Base-by-base conservation (phyloP, 92 coral and sea anemone species). In the Umimayanthus kanabou region DNA sequence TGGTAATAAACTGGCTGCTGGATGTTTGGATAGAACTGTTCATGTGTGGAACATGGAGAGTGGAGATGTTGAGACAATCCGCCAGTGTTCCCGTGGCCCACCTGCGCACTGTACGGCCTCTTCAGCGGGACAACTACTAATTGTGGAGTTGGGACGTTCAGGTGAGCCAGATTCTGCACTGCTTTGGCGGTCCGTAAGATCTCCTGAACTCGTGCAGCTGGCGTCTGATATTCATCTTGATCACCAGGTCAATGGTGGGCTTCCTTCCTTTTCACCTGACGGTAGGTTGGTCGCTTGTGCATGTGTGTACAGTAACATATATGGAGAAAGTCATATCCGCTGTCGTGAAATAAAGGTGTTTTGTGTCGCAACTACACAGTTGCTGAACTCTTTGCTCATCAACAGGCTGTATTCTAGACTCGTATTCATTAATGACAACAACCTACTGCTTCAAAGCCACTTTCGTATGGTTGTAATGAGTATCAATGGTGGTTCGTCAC, bases 1-100 rank as follows among this genome's bases (percentile, higher is more conserved):
- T 20, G 45, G 77, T 40, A 29, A 73, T 45, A 73, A 33, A 73
- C 9, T 73, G n/a, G n/a, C n/a, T n/a, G 77, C 43, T 33, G 77
- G 43, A 0, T 26, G 43, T 73, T 9, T 0, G 77, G 45, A 73
- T 10, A 43, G 77, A 73, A 73, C 22, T 13, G 42, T 73, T 73
- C 77, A 43, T 73, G 77, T 33, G 45, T 73, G 77, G 77, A 43
- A 73, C 22, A 5, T 30, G 39, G 39, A 73, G n/a, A 73, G 77
- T 33, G 77, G 9, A 26, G n/a, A 2, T 73, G 40, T 73, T 73
- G 77, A 14, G 77, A 73, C 40, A 30, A 73, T 16, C 58, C 58
- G 11, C 58, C 58, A 53, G 18, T 53, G 40, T 22, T 29, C 45
- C 45, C 13, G n/a, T 33, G 75, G 75, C 4, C 45, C 2, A 45